Evolutionary conservation across 2,888 invertebrate genomes (phyloP).

Genomic region (Balanococcus diminutus): DNA sequence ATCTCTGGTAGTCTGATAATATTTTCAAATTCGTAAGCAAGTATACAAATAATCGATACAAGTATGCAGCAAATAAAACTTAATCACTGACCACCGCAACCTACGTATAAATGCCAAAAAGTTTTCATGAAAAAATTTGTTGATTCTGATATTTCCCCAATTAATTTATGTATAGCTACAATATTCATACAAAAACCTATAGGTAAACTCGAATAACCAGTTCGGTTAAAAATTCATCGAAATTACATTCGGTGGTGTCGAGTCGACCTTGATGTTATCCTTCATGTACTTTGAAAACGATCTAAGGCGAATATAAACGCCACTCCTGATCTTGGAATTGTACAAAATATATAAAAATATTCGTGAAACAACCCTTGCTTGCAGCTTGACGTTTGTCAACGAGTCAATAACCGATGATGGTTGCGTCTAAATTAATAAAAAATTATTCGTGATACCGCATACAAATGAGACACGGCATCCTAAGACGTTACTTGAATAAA

Average conservation of each 20-base stretch:
- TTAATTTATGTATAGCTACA: too few species aligned
- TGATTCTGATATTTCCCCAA: neutral
- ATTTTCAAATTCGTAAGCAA: neutral
- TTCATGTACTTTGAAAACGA: neutral
- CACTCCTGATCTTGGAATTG: neutral
- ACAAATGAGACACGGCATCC: constrained; percentile 53
- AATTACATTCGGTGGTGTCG: constrained; percentile 1
- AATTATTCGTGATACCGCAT: constrained; percentile 55
- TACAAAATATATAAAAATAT: neutral
- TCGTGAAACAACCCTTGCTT: constrained; percentile 8
- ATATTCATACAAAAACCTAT: neutral
- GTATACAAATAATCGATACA: neutral
- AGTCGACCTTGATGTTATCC: neutral
- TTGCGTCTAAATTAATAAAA: constrained; percentile 55
- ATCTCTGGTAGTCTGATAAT: neutral
- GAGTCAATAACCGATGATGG: constrained; percentile 54
- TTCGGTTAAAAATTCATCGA: neutral
- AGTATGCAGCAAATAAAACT: neutral
- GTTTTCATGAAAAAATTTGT: neutral
- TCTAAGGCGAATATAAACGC: neutral
- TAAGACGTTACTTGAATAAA: constrained; percentile 53
- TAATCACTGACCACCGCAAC: neutral
- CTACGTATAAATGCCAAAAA: too few species aligned
- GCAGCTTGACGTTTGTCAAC: constrained; percentile 46
- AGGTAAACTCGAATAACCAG: neutral